Base-by-base conservation (phyloP, 2,888 invertebrate genomes). In the Gortyna flavago region DNA sequence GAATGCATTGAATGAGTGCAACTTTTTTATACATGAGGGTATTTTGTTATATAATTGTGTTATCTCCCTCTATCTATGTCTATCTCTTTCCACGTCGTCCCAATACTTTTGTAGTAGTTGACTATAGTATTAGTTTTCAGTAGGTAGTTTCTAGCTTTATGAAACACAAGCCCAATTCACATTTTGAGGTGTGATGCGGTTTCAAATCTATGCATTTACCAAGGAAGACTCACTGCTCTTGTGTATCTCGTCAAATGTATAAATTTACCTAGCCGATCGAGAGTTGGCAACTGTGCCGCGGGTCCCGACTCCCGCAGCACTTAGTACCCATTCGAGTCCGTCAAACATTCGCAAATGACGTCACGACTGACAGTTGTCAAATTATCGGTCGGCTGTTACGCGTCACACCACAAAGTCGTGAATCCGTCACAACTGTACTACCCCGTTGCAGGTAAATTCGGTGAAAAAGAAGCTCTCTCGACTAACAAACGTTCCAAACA, bases 371-470 rank as follows among this genome's bases (percentile, higher is more conserved):
- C 48, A n/a, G 21, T 54, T 54, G 54, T 41, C 44, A 13, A 21
- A 8, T 32, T 72, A 48, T 67, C 51, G 13, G 64, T 75, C 35
- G 68, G 75, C n/a, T 9, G 35, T 48, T 25, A 29, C 57, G 59
- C 16, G 18, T 65, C 51, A 54, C 66, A 74, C 38, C 61, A 65
- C 54, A 72, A 59, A 44, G 62, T 18, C 18, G 64, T 61, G 65
- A 69, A 66, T 29, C 41, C n/a, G 4, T 4, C 57, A 54, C 80
- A 75, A 79, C 79, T 67, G 69, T 77, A 74, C 85, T 81, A 84
- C 70, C 75, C 57, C 75, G 38, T 93, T 93, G 77, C 94, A 95
- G 95, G 95, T 95, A 93, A 91, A 81, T 81, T 85, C 29, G 86
- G 87, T 75, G 87, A 88, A 86, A 90, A 85, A 83, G 83, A 90